Evolutionary conservation across 2,113 vertebrate species (phyloP).

Genomic region (Corythornis vintsioides): DNA sequence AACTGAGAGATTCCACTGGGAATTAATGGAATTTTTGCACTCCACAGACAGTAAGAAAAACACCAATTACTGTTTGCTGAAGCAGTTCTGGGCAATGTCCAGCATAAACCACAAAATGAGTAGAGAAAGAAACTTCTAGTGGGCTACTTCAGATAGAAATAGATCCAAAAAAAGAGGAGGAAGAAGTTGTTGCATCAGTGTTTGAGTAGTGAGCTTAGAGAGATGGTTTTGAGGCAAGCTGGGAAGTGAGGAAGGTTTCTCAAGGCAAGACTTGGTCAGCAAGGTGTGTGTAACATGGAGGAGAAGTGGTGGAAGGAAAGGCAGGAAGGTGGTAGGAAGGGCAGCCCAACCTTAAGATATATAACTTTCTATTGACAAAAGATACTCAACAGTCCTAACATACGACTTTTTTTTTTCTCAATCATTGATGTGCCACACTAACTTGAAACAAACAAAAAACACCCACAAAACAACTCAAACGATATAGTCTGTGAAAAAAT

Average conservation of each 20-base stretch:
- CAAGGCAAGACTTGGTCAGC: neutral
- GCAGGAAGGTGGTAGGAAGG: neutral
- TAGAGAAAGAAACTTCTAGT: neutral
- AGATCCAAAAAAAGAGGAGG: neutral
- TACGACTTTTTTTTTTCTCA: neutral
- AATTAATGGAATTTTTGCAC: neutral
- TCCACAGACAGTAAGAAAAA: neutral
- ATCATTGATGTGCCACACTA: neutral
- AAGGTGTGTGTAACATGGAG: neutral
- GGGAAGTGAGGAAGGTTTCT: neutral
- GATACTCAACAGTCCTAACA: neutral
- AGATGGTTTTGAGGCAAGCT: neutral
- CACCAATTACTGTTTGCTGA: neutral
- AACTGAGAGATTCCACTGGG: neutral
- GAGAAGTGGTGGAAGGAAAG: too few species aligned
- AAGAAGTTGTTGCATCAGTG: accelerated
- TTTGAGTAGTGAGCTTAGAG: neutral
- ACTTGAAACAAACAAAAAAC: neutral
- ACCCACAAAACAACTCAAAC: neutral
- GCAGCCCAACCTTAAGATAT: neutral
- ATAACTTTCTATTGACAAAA: neutral
- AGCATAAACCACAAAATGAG: neutral
- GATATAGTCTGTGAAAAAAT: neutral
- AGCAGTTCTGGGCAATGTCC: neutral
- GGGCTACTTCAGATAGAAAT: neutral